Evolutionary conservation across 2,888 invertebrate species (phyloP), one percentile per base, ranked within the genome.

Genomic region (Nymphalis c-album): DNA sequence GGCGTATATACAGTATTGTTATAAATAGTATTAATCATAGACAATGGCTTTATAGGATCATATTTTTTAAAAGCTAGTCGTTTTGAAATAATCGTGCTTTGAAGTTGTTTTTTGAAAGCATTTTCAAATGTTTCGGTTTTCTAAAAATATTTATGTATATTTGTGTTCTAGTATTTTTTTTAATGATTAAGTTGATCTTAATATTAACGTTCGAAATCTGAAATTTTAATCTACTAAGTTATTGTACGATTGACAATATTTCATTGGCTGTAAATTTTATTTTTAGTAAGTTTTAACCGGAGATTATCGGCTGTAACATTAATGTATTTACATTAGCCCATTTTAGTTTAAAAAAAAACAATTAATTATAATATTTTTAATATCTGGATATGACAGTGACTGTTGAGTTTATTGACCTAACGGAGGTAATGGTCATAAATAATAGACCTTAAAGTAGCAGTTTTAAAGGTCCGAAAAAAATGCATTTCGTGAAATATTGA

Each of bases 1-100:
- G 47, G 60, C 59, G 53, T 55, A 50, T 66, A 60, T 61, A 55
- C 65, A 66, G 65, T 66, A 66, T 66, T 66, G 65, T 66, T 66
- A 66, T 66, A 22, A 50, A 61, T 66, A 66, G 65, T 61, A 48
- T 66, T 66, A 66, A 55, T 53, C 47, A 57, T 53, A 64, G 45
- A 65, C 53, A 55, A 55, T 55, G 53, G 60, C 60, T 66, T 64
- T 64, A 60, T 61, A 66, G 60, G 45, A 66, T 66, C 47, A 55
- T 57, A 57, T 57, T 57, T 57, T 48, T 65, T 20, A 53, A 53
- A 66, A 66, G 60, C 65, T 66, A 66, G 65, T 66, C 65, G 65
- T 66, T 55, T 55, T 55, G 2, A 48, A 55, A 10, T 57, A 40
- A 66, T 66, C 60, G 65, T 40, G 65, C 65, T 66, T 51, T 20